Conservation (phyloP, 2,113 vertebrate species). For the Capreolus pygargus region DNA sequence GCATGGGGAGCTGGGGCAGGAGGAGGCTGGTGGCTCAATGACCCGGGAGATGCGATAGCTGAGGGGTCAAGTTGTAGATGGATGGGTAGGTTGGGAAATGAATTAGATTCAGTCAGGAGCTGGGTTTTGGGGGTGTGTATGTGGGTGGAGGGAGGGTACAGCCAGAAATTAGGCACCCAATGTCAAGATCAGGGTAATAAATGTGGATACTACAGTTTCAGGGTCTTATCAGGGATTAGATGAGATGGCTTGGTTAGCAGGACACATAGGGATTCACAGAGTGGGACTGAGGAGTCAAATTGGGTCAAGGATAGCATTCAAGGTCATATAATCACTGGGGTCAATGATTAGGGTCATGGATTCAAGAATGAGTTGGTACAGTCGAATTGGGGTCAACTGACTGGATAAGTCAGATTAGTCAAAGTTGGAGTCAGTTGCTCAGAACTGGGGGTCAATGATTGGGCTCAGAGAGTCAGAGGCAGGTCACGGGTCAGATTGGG, state of each 20-base stretch:
- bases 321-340: background rate
- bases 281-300: background rate
- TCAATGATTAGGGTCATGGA: background rate
- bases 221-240: background rate
- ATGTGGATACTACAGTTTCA: background rate
- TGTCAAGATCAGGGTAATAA: background rate
- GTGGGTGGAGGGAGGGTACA: background rate
- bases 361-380: background rate
- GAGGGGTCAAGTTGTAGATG: conserved; percentile 64
- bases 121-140: background rate
- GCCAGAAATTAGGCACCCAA: accelerated
- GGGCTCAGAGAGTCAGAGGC: background rate
- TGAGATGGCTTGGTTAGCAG: background rate
- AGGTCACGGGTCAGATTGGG: background rate
- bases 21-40: conserved; percentile 88
- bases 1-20: conserved; percentile 87
- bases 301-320: background rate
- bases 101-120: background rate
- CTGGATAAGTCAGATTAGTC: background rate
- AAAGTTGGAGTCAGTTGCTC: background rate
- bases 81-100: background rate
- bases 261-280: background rate
- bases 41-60: conserved; percentile 88
- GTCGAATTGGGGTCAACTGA: background rate
- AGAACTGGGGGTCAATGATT: background rate